Conservation (phyloP, 2,113 vertebrate genomes). For the Paratilapia polleni region DNA sequence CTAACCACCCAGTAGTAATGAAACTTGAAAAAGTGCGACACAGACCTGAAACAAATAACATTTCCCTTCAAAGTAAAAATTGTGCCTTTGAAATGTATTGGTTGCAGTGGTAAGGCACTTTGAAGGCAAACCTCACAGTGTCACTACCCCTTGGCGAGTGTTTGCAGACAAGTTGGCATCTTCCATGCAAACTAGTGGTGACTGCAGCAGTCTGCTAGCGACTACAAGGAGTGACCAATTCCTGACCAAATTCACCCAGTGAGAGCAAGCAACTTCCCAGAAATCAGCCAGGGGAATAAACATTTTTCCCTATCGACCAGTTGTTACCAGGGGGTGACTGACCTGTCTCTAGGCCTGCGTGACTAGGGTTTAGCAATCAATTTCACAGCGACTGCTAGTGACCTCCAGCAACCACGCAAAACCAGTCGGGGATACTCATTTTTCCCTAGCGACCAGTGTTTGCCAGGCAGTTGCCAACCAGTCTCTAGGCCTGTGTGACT, state of each 20-base stretch:
- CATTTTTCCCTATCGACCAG: no score
- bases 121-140: no score
- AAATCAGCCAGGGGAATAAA: background rate
- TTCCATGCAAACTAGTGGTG: background rate
- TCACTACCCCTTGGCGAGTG: background rate
- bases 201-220: background rate
- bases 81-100: no score
- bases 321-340: no score
- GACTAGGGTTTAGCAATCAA: background rate
- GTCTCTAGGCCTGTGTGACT: background rate
- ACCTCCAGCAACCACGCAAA: background rate
- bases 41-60: background rate
- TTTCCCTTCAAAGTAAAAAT: no score
- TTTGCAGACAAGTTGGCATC: background rate
- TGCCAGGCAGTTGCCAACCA: background rate
- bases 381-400: background rate
- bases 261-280: background rate
- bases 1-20: fast-evolving
- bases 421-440: background rate
- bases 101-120: no score
- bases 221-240: no score
- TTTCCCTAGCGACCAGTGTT: background rate
- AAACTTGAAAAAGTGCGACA: background rate
- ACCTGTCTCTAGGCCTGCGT: background rate
- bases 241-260: no score